Evolutionary conservation across 2,797 vertebrate genomes (phyloP), one percentile per base, ranked within the genome.

Genomic region (Botia kubotai): DNA sequence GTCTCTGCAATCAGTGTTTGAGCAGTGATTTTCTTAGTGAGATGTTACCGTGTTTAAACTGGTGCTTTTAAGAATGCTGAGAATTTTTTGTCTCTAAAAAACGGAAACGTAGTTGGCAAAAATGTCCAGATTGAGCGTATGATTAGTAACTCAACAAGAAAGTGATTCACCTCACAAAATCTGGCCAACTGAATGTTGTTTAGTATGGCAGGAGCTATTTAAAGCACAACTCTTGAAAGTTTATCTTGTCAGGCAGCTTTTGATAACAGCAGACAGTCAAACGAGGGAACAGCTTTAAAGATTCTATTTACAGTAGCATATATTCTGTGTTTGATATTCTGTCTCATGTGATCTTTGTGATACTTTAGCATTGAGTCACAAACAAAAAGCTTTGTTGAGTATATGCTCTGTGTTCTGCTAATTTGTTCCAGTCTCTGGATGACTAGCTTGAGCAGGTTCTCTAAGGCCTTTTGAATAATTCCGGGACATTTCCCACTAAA

Each of bases 141-240:
- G 48, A 68, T 71, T 69, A 77, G 46, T 65, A 72, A 66, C 39
- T 60, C 79, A 75, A 72, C 55, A 62, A 63, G 66, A 70, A 19
- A 17, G 46, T 75, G 74, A 84, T 78, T 81, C 83, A 84, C 60
- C 73, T 73, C 0, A 4, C 58, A 33, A 71, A 82, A 72, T 72
- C 77, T 69, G 77, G n/a, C 67, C 14, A 52, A 77, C 16, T 50
- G 72, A 71, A 80, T 68, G 21, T 50, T 43, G 68, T 76, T 84
- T 62, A 29, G 71, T 76, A 21, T 16, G 50, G 53, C 33, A 23
- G 33, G 65, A 62, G 43, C 77, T 77, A 77, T 74, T 76, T 46
- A 80, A 65, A 83, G 72, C 76, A 79, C 77, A 23, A 55, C 36
- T 62, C 62, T 53, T 80, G 29, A 62, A 77, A 69, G n/a, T 57